Evolutionary conservation across 2,888 invertebrate species (phyloP), one percentile per base, ranked within the genome.

Genomic region (Troides helena): DNA sequence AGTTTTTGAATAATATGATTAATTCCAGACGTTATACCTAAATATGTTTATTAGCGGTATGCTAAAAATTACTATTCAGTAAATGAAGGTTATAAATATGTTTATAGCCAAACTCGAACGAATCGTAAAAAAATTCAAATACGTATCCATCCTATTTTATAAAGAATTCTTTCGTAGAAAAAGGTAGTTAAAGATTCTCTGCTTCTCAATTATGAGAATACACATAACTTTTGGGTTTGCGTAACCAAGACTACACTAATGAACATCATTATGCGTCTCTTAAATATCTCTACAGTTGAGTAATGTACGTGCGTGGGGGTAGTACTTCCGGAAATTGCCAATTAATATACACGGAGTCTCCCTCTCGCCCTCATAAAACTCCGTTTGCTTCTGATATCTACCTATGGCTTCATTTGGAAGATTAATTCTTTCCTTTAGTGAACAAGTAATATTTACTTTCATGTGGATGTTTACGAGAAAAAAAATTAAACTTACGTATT

Each of bases 311-410:
- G 75, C 71, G 73, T 71, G 75, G 74, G 63, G 76, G 77, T 80
- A 77, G 76, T 76, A 78, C 77, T 75, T 76, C 75, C 78, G 87
- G 87, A 87, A 86, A 89, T 89, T 85, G 87, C 83, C 87, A 88
- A 88, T 89, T 89, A 88, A 85, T 85, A 62, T 66, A 46, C 62
- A 62, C 46, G 36, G 50, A 69, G 25, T 57, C 60, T 65, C 56
- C 43, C 46, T 43, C 58, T 50, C 62, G 46, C 65, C 58, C 65
- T 58, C 58, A 69, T 66, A 65, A 66, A 69, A 65, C 50, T 62
- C 65, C 23, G 56, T 62, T 58, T 23, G 23, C 43, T 39, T 61
- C 56, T 65, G 61, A 61, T 69, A 58, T 62, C 18, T 62, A 46
- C 62, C 62, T 62, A 69, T 58, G 62, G 58, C 58, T 61, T 65